These are phyloP conservation scores for Calyptommatus sinebrachiatus DNA, from an alignment of 2,113 vertebrate genomes.

Conservation along the genomic window DNA sequence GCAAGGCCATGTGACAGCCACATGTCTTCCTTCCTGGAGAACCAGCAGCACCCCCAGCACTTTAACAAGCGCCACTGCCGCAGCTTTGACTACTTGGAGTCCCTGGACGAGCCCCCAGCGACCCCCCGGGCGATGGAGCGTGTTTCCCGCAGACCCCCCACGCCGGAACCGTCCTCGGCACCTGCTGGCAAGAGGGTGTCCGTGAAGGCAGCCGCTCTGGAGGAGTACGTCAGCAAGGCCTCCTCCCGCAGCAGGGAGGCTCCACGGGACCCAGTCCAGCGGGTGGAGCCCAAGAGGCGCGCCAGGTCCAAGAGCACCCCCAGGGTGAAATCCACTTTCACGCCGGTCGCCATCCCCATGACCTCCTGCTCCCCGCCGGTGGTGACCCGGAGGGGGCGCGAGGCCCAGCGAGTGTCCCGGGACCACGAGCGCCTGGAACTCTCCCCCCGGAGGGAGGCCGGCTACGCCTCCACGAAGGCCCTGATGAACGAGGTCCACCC, in stretches of 20 bases:
- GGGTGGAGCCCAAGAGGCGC: conserved; percentile 77
- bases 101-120: conserved; percentile 82
- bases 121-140: conserved; percentile 73
- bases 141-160: conserved; percentile 63
- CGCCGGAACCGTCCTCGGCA: conserved; percentile 60
- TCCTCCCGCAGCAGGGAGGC: conserved; percentile 68
- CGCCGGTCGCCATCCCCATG: conserved; percentile 79
- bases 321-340: conserved; percentile 79
- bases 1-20: conserved; percentile 81
- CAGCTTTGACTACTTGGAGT: conserved; percentile 94
- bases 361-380: conserved; percentile 62
- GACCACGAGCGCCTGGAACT: conserved; percentile 70
- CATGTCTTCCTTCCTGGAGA: conserved; percentile 82
- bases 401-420: conserved; percentile 65
- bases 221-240: conserved; percentile 68
- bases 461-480: conserved; percentile 72
- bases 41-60: conserved; percentile 72
- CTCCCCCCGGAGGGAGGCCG: conserved; percentile 77
- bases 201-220: conserved; percentile 61
- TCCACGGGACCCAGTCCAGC: conserved; percentile 60
- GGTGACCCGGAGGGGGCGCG: conserved; percentile 71
- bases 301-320: conserved; percentile 87
- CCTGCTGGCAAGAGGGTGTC: conserved; percentile 67
- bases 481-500: conserved; percentile 92
- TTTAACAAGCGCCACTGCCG: conserved; percentile 96